Evolutionary conservation across 1,140 invertebrate genomes (phyloP).

Genomic region (Anoplophora glabripennis): DNA sequence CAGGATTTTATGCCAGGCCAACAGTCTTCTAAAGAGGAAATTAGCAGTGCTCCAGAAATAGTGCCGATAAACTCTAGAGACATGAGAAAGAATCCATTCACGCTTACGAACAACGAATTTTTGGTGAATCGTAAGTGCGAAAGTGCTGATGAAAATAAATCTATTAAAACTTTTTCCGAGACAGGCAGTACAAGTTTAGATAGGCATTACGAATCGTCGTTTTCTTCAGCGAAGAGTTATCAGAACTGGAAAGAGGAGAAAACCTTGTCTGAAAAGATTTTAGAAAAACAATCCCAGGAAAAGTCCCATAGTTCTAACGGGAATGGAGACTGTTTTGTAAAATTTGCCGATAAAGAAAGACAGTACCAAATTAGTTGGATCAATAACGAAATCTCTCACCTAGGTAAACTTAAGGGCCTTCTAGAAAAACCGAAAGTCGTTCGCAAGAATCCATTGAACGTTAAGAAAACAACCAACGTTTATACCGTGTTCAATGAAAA

Average conservation of each 20-base stretch:
- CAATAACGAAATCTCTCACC: conserved; percentile 42
- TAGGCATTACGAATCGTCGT: conserved; percentile 4
- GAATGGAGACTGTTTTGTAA: conserved; percentile 32
- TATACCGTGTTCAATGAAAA: conserved; percentile 8
- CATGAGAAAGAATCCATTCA: conserved; percentile 12
- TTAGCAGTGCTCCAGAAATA: not conserved
- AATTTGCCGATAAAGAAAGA: conserved; percentile 41
- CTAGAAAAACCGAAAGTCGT: conserved; percentile 24
- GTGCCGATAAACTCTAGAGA: not conserved
- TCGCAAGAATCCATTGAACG: not conserved
- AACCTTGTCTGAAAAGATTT: conserved; percentile 37
- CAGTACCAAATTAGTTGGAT: conserved; percentile 43
- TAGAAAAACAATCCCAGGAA: conserved; percentile 21
- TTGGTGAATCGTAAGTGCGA: not conserved
- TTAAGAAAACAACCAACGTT: not conserved
- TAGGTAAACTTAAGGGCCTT: conserved; percentile 38
- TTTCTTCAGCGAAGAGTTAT: conserved; percentile 6
- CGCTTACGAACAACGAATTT: conserved; percentile 10
- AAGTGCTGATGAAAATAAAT: not conserved
- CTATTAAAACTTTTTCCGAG: not conserved
- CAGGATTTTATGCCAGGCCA: conserved; percentile 6
- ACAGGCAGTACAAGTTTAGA: not conserved
- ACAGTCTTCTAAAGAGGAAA: not conserved
- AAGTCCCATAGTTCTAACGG: conserved; percentile 13
- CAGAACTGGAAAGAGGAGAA: conserved; percentile 37